Conservation (phyloP, 2,797 vertebrate species). For the Monodelphis domestica region DNA sequence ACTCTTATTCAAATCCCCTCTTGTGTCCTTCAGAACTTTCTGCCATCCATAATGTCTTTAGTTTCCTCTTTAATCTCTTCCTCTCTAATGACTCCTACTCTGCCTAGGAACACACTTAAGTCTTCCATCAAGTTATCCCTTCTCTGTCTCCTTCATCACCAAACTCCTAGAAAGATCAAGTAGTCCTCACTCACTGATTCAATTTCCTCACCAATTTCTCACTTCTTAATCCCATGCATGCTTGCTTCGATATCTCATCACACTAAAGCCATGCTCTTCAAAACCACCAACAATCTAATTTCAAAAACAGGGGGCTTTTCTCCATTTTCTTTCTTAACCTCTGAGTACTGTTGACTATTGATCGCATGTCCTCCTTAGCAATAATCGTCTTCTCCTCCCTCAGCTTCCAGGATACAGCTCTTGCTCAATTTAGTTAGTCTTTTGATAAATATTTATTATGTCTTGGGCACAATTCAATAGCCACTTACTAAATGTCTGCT, state of each 20-base stretch:
- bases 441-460: background rate
- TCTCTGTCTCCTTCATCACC: background rate
- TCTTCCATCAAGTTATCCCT: background rate
- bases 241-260: background rate
- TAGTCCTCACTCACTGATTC: background rate
- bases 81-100: background rate
- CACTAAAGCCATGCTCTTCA: background rate
- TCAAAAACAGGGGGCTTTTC: background rate
- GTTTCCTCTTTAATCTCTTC: background rate
- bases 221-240: background rate
- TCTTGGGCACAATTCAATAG: background rate
- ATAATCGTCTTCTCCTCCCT: background rate
- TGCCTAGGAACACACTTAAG: background rate
- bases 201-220: background rate
- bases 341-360: background rate
- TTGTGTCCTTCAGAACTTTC: background rate
- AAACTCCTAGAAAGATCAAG: background rate
- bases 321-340: background rate
- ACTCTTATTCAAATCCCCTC: background rate
- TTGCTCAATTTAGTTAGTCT: background rate
- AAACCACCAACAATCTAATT: background rate
- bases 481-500: background rate
- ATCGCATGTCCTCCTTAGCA: background rate
- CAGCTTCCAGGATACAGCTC: background rate
- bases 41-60: background rate